phyloP scores from a whole-genome alignment of 2,888 invertebrate genomes.

The Hirtodrosophila duncani region DNA sequence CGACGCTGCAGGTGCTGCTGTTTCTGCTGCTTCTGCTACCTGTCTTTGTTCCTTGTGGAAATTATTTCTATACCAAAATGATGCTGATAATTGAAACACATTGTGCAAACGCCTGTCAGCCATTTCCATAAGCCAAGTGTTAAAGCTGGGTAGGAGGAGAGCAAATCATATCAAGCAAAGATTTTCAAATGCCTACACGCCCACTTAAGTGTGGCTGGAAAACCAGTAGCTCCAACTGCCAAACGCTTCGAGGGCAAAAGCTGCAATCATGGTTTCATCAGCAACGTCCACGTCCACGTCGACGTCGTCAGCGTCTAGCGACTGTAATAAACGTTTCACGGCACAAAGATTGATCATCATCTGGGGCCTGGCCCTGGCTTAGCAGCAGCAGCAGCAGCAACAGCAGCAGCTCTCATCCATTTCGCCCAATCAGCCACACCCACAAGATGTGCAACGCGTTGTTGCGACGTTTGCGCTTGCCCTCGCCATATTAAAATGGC shows the following conservation, averaged over 20 bases:
- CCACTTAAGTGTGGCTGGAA: conserved; percentile 52
- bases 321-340: conserved; percentile 36
- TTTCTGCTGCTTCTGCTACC: background rate
- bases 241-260: conserved; percentile 36
- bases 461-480: no score
- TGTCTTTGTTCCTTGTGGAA: conserved; percentile 15
- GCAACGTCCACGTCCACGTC: conserved; percentile 27
- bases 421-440: conserved; percentile 67
- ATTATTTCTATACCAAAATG: conserved; percentile 20
- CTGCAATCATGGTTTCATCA: conserved; percentile 46
- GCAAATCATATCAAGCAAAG: conserved; percentile 58
- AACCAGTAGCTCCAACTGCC: conserved; percentile 56
- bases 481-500: conserved; percentile 43
- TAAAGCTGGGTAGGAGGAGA: no score
- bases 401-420: conserved; percentile 61
- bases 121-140: conserved; percentile 52
- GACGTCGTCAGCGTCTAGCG: conserved; percentile 33
- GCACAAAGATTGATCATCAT: conserved; percentile 66
- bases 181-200: conserved; percentile 57
- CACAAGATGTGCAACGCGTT: conserved; percentile 54
- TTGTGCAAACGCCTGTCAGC: conserved; percentile 38
- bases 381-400: no score
- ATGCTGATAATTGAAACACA: conserved; percentile 57
- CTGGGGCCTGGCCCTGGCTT: conserved; percentile 35
- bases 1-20: conserved; percentile 20